These are phyloP conservation scores for Trochalopteron elliotii DNA, from an alignment of 2,113 vertebrate species.

Conservation along the genomic window DNA sequence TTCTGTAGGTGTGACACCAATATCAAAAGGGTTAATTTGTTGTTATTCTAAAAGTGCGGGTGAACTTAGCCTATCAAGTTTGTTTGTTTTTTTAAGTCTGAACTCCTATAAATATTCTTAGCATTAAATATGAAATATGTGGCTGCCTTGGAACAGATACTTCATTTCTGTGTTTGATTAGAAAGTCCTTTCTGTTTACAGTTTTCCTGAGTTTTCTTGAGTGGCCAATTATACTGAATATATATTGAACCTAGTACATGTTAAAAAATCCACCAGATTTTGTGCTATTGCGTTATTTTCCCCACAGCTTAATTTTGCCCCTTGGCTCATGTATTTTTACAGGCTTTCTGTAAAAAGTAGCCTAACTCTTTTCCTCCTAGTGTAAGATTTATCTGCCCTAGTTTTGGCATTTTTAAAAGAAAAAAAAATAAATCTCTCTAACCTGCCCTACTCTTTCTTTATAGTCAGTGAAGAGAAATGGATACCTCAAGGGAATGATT, in stretches of 20 bases:
- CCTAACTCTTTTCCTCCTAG: neutral
- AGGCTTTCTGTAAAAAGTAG: neutral
- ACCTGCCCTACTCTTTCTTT: neutral
- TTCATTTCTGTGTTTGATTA: neutral
- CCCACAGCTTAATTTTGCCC: neutral
- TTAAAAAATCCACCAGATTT: neutral
- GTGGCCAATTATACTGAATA: neutral
- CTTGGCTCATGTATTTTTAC: neutral
- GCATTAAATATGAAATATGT: neutral
- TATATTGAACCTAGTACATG: neutral
- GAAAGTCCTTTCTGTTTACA: neutral
- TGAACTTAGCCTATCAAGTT: neutral
- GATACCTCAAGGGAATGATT: neutral
- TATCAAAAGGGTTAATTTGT: neutral
- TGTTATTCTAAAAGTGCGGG: neutral
- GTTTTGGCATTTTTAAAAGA: neutral
- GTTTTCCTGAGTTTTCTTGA: neutral
- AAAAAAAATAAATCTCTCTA: neutral
- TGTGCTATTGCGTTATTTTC: neutral
- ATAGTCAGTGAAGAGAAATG: neutral
- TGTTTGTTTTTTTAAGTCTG: neutral
- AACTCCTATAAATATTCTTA: neutral
- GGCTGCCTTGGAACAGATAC: neutral
- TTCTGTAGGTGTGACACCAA: neutral
- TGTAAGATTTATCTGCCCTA: neutral